phyloP scores from a whole-genome alignment of 1,140 invertebrate genomes.

The Drosophila mauritiana region DNA sequence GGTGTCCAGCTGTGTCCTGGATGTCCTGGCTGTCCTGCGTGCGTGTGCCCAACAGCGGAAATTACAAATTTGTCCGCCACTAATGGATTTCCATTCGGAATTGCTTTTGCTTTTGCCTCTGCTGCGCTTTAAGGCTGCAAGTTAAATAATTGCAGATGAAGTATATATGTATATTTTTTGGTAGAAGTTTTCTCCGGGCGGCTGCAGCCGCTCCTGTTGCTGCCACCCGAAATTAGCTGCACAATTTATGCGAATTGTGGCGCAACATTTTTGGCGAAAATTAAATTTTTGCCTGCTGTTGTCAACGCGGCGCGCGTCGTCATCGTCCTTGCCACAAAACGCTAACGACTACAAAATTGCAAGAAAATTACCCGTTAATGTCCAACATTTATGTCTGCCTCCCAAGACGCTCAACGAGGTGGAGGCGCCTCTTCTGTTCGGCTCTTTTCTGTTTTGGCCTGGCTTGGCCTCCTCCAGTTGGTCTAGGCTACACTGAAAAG shows the following conservation, averaged over 20 bases:
- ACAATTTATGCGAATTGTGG: conserved; percentile 62
- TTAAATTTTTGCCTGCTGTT: conserved; percentile 59
- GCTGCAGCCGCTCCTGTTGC: conserved; percentile 18
- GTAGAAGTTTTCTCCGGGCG: not conserved
- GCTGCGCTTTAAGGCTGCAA: conserved; percentile 18
- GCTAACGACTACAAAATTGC: conserved; percentile 84
- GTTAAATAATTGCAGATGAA: conserved; percentile 8
- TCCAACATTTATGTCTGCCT: conserved; percentile 79
- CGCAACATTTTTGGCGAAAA: conserved; percentile 34
- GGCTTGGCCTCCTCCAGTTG: conserved; percentile 27
- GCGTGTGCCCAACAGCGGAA: conserved; percentile 71
- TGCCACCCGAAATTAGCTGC: conserved; percentile 55
- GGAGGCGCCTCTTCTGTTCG: conserved; percentile 39
- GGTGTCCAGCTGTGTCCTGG: conserved; percentile 44
- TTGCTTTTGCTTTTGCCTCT: conserved; percentile 65
- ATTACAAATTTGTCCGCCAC: conserved; percentile 82
- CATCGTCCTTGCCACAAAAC: conserved; percentile 77
- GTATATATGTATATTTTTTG: not conserved
- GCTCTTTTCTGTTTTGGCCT: conserved; percentile 26
- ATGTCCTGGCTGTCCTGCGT: conserved; percentile 44
- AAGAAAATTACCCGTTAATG: conserved; percentile 84
- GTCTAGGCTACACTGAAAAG: conserved; percentile 32
- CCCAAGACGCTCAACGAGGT: conserved; percentile 57
- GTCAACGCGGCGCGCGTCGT: conserved; percentile 39
- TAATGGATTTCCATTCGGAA: conserved; percentile 82